A percentile compares a stretch with the other conserved stretches of the same genome.
Evolutionary conservation across 2,888 invertebrate species (phyloP).

Genomic region (Ennomos quercinarius): DNA sequence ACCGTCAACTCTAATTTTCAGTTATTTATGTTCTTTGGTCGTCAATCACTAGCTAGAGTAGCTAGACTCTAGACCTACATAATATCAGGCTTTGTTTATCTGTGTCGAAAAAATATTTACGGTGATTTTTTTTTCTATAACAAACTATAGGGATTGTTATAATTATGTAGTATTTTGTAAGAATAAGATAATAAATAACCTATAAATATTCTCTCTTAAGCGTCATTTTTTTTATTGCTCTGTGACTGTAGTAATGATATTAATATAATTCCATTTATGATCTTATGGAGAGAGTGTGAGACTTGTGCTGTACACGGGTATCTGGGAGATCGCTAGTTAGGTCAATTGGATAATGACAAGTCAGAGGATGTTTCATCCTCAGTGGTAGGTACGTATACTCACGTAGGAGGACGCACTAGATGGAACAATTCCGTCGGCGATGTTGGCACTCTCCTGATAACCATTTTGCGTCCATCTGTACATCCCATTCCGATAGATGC

Average conservation of each 20-base stretch:
- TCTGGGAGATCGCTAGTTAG: conserved; percentile 51
- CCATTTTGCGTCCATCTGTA: conserved; percentile 94
- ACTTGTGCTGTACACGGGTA: conserved; percentile 24
- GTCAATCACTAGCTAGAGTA: conserved; percentile 6
- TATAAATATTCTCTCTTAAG: conserved; percentile 1
- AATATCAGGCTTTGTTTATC: background rate
- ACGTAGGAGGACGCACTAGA: conserved; percentile 93
- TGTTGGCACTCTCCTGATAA: conserved; percentile 92
- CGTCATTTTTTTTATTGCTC: no score
- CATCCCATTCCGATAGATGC: conserved; percentile 95
- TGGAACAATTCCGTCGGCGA: conserved; percentile 94
- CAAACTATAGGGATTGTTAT: no score
- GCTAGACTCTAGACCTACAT: no score
- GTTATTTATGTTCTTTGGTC: conserved; percentile 19
- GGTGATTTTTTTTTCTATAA: no score
- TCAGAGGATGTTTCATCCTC: conserved; percentile 71
- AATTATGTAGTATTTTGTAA: no score
- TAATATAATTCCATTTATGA: conserved; percentile 3
- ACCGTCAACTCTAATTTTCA: conserved; percentile 6
- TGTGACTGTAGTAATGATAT: no score
- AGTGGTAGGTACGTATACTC: conserved; percentile 74
- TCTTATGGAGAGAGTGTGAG: conserved; percentile 36
- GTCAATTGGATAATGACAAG: conserved; percentile 79
- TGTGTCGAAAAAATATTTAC: background rate
- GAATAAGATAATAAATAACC: conserved; percentile 1